phyloP scores from a whole-genome alignment of 1,140 invertebrate species.

The Tenebrio molitor region DNA sequence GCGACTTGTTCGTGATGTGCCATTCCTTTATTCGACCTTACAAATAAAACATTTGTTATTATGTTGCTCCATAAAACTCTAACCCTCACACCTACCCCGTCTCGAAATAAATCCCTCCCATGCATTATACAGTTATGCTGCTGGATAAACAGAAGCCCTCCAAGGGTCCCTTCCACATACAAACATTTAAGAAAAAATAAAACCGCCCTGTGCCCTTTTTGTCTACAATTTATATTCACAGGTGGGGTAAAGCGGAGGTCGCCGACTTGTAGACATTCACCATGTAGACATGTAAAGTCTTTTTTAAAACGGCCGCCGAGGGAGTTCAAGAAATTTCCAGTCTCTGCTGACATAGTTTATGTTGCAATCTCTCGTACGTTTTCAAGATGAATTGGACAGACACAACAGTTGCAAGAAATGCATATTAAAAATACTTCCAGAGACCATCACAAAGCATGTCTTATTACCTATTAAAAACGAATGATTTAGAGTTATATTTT shows the following conservation, averaged over 20 bases:
- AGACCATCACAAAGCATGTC: too few relatives aligned
- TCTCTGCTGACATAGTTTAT: slow-evolving; percentile 31
- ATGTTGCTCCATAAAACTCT: not conserved
- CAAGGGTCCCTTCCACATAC: not conserved
- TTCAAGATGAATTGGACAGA: slow-evolving; percentile 2
- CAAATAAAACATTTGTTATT: slow-evolving; percentile 5
- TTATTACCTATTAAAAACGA: too few relatives aligned
- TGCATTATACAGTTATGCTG: slow-evolving; percentile 25
- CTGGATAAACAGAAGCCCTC: not conserved
- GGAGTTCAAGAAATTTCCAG: slow-evolving; percentile 25
- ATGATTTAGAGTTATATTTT: too few relatives aligned
- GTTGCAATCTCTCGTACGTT: slow-evolving; percentile 19
- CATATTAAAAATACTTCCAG: not conserved
- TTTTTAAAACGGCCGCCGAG: slow-evolving; percentile 23
- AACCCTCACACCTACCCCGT: not conserved
- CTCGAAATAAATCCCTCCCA: not conserved
- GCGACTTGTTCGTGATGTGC: not conserved
- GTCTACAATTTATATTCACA: slow-evolving; percentile 23
- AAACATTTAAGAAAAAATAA: slow-evolving; percentile 31
- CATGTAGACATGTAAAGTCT: slow-evolving; percentile 31
- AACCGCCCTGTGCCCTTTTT: slow-evolving; percentile 15
- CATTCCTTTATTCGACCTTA: too few relatives aligned
- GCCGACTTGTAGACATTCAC: slow-evolving; percentile 31
- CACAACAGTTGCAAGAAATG: not conserved
- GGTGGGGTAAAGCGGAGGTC: slow-evolving; percentile 13